These are phyloP conservation scores for Alloplasta piceator DNA, from an alignment of 2,888 invertebrate species.

Conservation along the genomic window DNA sequence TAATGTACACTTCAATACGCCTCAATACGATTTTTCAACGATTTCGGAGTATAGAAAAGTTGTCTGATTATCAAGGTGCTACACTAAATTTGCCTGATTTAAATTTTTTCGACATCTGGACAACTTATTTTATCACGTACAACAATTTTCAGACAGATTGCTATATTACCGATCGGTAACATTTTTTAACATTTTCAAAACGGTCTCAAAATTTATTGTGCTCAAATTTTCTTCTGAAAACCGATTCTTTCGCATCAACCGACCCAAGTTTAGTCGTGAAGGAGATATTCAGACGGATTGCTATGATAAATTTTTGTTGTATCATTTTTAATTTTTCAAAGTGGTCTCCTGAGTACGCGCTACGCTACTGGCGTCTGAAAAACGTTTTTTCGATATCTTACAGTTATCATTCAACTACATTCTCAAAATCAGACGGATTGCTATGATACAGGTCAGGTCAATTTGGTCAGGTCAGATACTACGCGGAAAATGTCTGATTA, in stretches of 20 bases:
- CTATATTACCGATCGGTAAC: not conserved
- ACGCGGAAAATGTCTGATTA: too few relatives aligned
- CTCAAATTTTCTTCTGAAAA: not conserved
- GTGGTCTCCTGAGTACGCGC: too few relatives aligned
- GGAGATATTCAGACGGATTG: not conserved
- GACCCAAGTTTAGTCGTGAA: not conserved
- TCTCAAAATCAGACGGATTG: too few relatives aligned
- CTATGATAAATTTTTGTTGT: too few relatives aligned
- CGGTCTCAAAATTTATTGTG: not conserved
- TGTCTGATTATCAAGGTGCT: not conserved
- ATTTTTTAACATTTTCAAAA: constrained; percentile 15
- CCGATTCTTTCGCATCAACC: not conserved
- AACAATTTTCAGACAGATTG: constrained; percentile 23
- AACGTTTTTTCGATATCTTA: too few relatives aligned
- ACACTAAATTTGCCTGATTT: not conserved
- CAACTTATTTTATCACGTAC: constrained; percentile 20
- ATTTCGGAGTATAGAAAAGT: not conserved
- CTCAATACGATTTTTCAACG: too few relatives aligned
- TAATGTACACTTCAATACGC: too few relatives aligned
- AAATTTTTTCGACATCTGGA: not conserved
- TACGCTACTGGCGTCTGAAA: too few relatives aligned
- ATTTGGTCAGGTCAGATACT: too few relatives aligned
- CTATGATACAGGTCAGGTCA: too few relatives aligned
- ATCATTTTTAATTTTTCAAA: too few relatives aligned
- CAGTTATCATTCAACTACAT: too few relatives aligned